These are phyloP conservation scores for Malurus melanocephalus DNA, from an alignment of 2,113 vertebrate genomes.

Conservation along the genomic window DNA sequence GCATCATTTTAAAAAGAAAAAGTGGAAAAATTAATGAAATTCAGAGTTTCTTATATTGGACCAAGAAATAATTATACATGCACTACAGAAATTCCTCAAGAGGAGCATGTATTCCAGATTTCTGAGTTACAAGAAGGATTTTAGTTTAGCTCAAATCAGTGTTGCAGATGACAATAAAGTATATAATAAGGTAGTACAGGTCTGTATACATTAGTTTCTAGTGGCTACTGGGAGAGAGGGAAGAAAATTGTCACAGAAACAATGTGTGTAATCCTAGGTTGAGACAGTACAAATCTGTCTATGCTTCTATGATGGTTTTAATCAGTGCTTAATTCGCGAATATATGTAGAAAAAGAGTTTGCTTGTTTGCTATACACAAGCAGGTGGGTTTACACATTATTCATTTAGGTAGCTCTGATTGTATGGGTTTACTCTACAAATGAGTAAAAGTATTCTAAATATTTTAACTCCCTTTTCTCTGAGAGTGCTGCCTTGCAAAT, in stretches of 20 bases:
- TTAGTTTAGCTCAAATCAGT: neutral
- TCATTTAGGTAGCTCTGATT: neutral
- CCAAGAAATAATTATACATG: neutral
- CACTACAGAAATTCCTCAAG: neutral
- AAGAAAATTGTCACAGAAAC: neutral
- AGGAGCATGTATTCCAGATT: neutral
- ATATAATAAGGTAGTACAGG: neutral
- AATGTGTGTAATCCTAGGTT: neutral
- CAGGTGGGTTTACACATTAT: neutral
- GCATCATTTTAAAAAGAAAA: neutral
- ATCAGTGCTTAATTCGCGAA: neutral
- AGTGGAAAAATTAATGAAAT: neutral
- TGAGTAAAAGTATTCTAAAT: neutral
- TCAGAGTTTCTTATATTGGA: neutral
- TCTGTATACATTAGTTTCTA: neutral
- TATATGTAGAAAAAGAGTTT: neutral
- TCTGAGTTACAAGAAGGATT: neutral
- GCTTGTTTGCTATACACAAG: neutral
- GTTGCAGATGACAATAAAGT: neutral
- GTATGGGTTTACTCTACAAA: neutral
- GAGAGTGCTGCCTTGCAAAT: neutral
- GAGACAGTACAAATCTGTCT: neutral
- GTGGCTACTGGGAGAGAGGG: neutral
- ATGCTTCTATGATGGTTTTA: neutral
- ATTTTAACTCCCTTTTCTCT: neutral